Evolutionary conservation across 2,113 vertebrate genomes (phyloP), one percentile per base, ranked within the genome.

Genomic region (Cyanoderma ruficeps): DNA sequence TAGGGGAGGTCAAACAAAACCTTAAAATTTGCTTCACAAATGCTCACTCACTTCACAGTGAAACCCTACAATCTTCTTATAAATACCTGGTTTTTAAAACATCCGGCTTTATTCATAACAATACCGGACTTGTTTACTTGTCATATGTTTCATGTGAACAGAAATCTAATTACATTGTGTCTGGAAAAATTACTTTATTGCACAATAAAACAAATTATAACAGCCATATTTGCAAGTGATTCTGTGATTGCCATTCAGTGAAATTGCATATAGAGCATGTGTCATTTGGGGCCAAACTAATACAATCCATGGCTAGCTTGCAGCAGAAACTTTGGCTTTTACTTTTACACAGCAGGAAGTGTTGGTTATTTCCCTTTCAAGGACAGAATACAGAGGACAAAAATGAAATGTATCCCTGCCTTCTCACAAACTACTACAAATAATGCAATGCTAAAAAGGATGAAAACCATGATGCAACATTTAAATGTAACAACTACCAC

Each of bases 151-250:
- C 88, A 70, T 44, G 63, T 76, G 90, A 96, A 96, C 79, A 96
- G 96, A 98, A 98, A 97, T 92, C 85, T 96, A 97, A 97, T 97
- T 98, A 96, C 52, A 75, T 97, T 92, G 87, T 74, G 82, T 87
- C 97, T 96, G 94, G 75, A 93, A 96, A 97, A 97, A 97, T 97
- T 95, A 83, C 87, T 95, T 93, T 94, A 93, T 93, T 97, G 95
- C 79, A 94, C 27, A 94, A 95, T 91, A 97, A 97, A 97, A 78
- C 93, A 89, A 91, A 97, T 94, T 83, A 72, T 95, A 97, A 96
- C 91, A 96, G 86, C 91, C 97, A 69, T 90, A 92, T 70, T 97
- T 64, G 37, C 76, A 96, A 96, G 91, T 77, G 82, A 96, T 83
- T 96, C 90, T 72, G 72, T 85, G 95, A 93, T 25, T 97, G 94